Base-by-base conservation (phyloP, 2,888 invertebrate genomes). In the Pollenia amentaria region DNA sequence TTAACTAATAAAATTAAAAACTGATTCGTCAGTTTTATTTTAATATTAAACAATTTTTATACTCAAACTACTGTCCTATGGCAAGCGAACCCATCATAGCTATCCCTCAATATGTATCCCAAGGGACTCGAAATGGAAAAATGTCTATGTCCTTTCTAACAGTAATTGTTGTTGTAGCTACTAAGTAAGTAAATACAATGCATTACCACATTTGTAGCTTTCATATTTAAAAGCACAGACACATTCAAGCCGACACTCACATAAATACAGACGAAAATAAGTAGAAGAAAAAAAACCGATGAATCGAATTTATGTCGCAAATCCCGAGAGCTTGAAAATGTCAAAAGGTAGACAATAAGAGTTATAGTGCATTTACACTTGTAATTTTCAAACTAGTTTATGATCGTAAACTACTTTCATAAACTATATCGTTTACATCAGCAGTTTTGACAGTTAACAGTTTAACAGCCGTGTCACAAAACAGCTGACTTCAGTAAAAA, bases 241-340 rank as follows among this genome's bases (percentile, higher is more conserved):
- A 73, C 65, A 62, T 21, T 48, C 11, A 69, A 2, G 11, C 40
- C 44, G 29, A 55, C n/a, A 18, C 42, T 16, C 2, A 42, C 40
- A 62, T 40, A 16, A 2, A 40, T 9, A 40, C 62, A n/a, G 7
- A n/a, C 6, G 51, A 14, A 21, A 18, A 7, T 46, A 21, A 48
- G 42, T 40, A 46, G 48, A 84, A 18, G 55, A 65, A 65, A 73
- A 57, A 51, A 72, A 65, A 51, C 84, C 79, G 82, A 82, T 86
- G 75, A 82, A 86, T 86, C 78, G 85, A 86, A 86, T 82, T 78
- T 82, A 21, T 82, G 85, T 86, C 73, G 82, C 64, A 85, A 82
- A 42, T 79, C 85, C 82, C 85, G 9, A 11, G 82, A 53, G 83
- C 3, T 62, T 51, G 44, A 18, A 70, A 76, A 86, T 14, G 77